phyloP scores from a whole-genome alignment of 2,113 vertebrate species.

The Pampusana beccarii region DNA sequence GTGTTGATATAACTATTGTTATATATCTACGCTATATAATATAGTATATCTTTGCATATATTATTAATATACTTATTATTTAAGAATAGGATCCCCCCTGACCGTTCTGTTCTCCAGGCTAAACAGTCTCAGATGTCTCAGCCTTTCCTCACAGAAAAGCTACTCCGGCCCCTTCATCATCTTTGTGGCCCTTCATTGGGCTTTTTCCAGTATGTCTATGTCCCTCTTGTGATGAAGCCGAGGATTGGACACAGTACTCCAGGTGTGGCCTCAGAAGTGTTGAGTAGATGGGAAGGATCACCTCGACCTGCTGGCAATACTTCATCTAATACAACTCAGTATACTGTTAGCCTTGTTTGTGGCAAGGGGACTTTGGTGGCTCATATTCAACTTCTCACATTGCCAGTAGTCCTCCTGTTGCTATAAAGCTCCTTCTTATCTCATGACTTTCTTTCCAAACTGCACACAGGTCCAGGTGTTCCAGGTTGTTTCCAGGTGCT shows the following conservation, averaged over 20 bases:
- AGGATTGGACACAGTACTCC: background rate
- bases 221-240: background rate
- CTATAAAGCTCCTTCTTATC: background rate
- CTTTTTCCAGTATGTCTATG: no score
- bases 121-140: background rate
- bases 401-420: background rate
- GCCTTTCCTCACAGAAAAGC: background rate
- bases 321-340: background rate
- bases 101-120: background rate
- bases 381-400: background rate
- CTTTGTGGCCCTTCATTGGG: background rate
- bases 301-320: no score
- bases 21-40: background rate
- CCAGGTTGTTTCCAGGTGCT: background rate
- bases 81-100: background rate
- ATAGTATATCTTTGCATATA: background rate
- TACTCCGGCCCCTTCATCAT: background rate
- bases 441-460: background rate
- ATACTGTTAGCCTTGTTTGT: background rate
- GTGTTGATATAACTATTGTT: background rate
- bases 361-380: background rate
- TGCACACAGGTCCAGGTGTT: rapidly evolving
- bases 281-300: no score
- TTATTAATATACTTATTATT: background rate
- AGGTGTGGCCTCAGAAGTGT: no score